A percentile compares a stretch with the other conserved stretches of the same genome.
phyloP scores from a whole-genome alignment of 1,140 invertebrate genomes.

The Heliconius hermathena region DNA sequence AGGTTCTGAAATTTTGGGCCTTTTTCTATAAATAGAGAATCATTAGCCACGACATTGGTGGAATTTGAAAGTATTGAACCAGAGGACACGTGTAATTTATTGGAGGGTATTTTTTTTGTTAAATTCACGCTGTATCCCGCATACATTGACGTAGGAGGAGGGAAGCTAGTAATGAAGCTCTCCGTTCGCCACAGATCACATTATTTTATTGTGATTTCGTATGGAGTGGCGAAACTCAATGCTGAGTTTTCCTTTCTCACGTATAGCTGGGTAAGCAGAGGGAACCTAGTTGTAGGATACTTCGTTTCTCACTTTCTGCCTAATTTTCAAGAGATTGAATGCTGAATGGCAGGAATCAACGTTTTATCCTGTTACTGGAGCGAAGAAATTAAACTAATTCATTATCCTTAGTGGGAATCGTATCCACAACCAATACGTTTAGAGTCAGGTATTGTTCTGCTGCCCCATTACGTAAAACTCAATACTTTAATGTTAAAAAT shows the following conservation, averaged over 20 bases:
- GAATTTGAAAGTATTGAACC: neutral
- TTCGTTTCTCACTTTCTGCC: too few relatives aligned
- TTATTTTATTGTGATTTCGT: neutral
- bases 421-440: too few relatives aligned
- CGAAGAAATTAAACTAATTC: too few relatives aligned
- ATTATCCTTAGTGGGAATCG: too few relatives aligned
- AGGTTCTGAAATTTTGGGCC: neutral
- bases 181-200: neutral
- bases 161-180: neutral
- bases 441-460: too few relatives aligned
- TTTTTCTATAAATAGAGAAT: neutral
- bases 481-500: too few relatives aligned
- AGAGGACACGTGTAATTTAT: neutral
- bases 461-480: too few relatives aligned
- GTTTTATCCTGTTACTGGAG: too few relatives aligned
- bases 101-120: neutral
- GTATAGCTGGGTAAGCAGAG: neutral
- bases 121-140: neutral
- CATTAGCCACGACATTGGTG: neutral
- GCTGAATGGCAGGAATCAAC: too few relatives aligned
- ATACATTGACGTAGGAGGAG: neutral
- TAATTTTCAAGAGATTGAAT: too few relatives aligned
- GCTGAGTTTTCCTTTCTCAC: neutral
- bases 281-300: neutral
- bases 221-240: neutral